A percentile compares a stretch with the other conserved stretches of the same genome.
These are phyloP conservation scores for Limnodromus scolopaceus DNA, from an alignment of 2,797 vertebrate genomes.

Conservation along the genomic window DNA sequence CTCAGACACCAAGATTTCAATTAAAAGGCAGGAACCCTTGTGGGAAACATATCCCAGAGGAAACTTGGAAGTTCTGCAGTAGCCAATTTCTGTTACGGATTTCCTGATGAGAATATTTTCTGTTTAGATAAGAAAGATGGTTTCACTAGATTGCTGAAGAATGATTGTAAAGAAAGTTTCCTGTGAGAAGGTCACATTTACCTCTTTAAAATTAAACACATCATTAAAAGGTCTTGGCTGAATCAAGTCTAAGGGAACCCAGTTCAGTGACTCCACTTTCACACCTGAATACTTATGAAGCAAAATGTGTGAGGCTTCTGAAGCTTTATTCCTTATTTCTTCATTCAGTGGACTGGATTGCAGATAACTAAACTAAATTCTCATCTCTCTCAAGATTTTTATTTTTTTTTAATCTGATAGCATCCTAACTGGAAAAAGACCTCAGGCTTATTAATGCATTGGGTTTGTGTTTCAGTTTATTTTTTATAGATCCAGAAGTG, in stretches of 20 bases:
- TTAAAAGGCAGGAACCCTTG: neutral
- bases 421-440: neutral
- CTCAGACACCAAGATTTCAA: neutral
- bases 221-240: constrained; percentile 27
- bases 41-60: neutral
- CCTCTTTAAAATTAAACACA: constrained; percentile 40
- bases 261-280: neutral
- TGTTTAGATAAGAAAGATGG: neutral
- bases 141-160: neutral
- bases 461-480: neutral
- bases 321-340: neutral
- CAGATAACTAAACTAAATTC: neutral
- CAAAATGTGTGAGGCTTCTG: neutral
- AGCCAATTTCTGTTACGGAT: neutral
- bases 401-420: neutral
- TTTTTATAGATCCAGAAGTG: neutral
- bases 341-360: neutral
- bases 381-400: neutral
- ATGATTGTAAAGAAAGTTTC: neutral
- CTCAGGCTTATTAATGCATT: neutral
- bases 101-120: neutral
- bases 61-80: neutral
- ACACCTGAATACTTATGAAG: constrained; percentile 14
- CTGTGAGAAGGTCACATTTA: neutral
- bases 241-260: neutral